phyloP scores from a whole-genome alignment of 1,140 invertebrate genomes.

The Cyclina sinensis region DNA sequence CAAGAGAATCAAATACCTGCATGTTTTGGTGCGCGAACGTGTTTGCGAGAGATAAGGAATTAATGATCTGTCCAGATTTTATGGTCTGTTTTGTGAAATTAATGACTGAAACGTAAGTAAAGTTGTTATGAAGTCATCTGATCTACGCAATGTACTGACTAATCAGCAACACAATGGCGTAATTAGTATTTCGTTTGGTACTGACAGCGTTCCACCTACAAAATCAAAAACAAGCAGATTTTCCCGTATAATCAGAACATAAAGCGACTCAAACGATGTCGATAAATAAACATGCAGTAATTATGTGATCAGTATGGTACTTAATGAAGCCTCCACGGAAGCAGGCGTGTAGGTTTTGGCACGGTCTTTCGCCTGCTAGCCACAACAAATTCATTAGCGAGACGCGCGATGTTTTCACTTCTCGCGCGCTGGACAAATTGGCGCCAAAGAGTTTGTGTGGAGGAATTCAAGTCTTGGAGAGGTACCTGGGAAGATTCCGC shows the following conservation, averaged over 20 bases:
- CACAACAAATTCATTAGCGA: constrained; percentile 50
- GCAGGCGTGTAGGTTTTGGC: constrained; percentile 33
- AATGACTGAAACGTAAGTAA: not conserved
- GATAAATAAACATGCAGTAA: constrained; percentile 50
- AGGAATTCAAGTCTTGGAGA: constrained; percentile 32
- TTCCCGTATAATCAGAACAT: constrained; percentile 1
- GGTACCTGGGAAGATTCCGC: constrained; percentile 25
- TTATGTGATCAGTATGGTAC: not conserved
- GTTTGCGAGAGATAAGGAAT: not conserved
- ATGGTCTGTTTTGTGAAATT: not conserved
- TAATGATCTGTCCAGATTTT: constrained; percentile 8
- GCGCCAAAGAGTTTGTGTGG: constrained; percentile 49
- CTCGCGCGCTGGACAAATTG: constrained; percentile 48
- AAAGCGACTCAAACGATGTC: not conserved
- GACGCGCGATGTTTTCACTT: constrained; percentile 50
- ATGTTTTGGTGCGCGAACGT: not conserved
- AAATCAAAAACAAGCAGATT: not conserved
- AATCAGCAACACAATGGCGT: not conserved
- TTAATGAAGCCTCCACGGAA: constrained; percentile 22
- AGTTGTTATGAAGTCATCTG: constrained; percentile 13
- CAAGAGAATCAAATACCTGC: not conserved
- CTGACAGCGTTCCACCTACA: not conserved
- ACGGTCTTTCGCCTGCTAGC: constrained; percentile 17
- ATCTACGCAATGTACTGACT: constrained; percentile 16
- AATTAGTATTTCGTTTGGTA: constrained; percentile 37